Evolutionary conservation across 2,888 invertebrate genomes (phyloP), one percentile per base, ranked within the genome.

Genomic region (Trachelus troglodyta): DNA sequence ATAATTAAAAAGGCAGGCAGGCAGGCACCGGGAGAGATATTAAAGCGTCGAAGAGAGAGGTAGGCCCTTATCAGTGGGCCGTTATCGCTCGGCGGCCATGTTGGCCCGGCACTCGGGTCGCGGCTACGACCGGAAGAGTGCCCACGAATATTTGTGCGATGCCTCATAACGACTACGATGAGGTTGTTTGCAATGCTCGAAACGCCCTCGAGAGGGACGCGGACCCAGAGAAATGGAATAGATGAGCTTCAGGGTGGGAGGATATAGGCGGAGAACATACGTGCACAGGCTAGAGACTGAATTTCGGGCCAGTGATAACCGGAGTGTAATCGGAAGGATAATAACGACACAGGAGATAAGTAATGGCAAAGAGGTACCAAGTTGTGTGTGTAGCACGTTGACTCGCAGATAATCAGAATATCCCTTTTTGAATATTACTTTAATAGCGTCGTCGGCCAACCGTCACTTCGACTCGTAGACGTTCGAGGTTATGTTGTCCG

Each of bases 1-100:
- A 89, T 89, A 89, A 89, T 89, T 89, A 89, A 89, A 89, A 89
- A 89, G 88, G 85, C 88, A 83, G 86, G 85, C 88, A 83, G 86
- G 75, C 77, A 75, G 86, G 75, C 77, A 75, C 75, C 77, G 34
- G 75, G 75, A 80, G 84, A 85, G 84, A 85, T 85, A 85, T 85
- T 86, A 85, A 85, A 86, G 83, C 84, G 80, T 83, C 82, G 82
- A 81, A 83, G 82, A 81, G 56, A 56, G 79, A 77, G 78, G 78
- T 79, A 81, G 84, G 81, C 86, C 83, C 90, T 89, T 90, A 90
- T 90, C 89, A 89, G 83, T 87, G 86, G 85, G 84, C 87, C 87
- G 89, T 89, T 89, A 89, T 89, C 88, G 84, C 83, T 81, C 69
- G 77, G 73, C 77, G 79, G 79, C 76, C 77, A 78, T 78, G 77